Evolutionary conservation across 2,888 invertebrate species (phyloP).

Genomic region (Stictocephala bisonia): DNA sequence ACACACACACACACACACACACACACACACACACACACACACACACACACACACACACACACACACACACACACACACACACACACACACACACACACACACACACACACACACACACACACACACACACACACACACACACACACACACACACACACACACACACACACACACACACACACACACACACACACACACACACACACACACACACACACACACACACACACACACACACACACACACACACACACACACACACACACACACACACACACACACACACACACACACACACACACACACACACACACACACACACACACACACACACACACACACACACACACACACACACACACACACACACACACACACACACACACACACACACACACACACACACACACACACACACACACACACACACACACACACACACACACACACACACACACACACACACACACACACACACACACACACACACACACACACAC

Average conservation of each 20-base stretch:
- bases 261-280: background rate
- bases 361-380: constrained; percentile 56
- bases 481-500: too few relatives aligned
- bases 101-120: background rate
- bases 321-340: background rate
- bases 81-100: background rate
- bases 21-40: background rate
- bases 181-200: background rate
- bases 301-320: background rate
- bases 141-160: background rate
- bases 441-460: too few relatives aligned
- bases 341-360: constrained; percentile 18
- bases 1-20: background rate
- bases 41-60: background rate
- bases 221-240: background rate
- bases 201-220: background rate
- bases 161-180: background rate
- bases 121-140: background rate
- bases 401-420: constrained; percentile 54
- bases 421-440: constrained; percentile 51
- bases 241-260: background rate
- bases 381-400: constrained; percentile 33
- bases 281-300: background rate
- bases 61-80: background rate
- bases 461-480: too few relatives aligned